A percentile compares a stretch with the other conserved stretches of the same genome.
phyloP scores from a whole-genome alignment of 1,140 invertebrate genomes.

The Neotoxoptera formosana region DNA sequence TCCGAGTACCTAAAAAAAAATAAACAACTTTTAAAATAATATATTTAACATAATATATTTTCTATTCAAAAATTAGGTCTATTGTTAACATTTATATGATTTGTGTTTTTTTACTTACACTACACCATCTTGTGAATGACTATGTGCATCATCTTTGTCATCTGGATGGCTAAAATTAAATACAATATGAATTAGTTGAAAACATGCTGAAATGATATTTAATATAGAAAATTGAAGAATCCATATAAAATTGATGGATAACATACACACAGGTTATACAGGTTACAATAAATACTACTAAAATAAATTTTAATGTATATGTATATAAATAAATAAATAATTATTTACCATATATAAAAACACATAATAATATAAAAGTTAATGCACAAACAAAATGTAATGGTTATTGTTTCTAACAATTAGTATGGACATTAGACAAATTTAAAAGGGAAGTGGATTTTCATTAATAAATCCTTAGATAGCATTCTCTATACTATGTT shows the following conservation, averaged over 20 bases:
- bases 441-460: not conserved
- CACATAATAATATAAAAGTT: not conserved
- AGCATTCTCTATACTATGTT: not conserved
- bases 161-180: constrained; percentile 47
- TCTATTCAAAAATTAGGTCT: not conserved
- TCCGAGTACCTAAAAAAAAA: constrained; percentile 68
- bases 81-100: not conserved
- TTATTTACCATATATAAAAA: not conserved
- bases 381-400: not conserved
- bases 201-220: not conserved
- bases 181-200: not conserved
- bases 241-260: not conserved
- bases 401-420: not conserved
- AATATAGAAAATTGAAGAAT: not conserved
- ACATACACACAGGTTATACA: constrained; percentile 21
- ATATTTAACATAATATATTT: not conserved
- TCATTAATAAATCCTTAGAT: not conserved
- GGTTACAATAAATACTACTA: constrained; percentile 24
- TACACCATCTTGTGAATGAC: constrained; percentile 38
- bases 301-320: not conserved
- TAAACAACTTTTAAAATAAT: not conserved
- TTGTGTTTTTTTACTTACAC: constrained; percentile 21
- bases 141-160: constrained; percentile 44
- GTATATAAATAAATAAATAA: not conserved
- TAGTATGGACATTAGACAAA: not conserved